phyloP scores from a whole-genome alignment of 2,888 invertebrate species.

The Perdita meconis region DNA sequence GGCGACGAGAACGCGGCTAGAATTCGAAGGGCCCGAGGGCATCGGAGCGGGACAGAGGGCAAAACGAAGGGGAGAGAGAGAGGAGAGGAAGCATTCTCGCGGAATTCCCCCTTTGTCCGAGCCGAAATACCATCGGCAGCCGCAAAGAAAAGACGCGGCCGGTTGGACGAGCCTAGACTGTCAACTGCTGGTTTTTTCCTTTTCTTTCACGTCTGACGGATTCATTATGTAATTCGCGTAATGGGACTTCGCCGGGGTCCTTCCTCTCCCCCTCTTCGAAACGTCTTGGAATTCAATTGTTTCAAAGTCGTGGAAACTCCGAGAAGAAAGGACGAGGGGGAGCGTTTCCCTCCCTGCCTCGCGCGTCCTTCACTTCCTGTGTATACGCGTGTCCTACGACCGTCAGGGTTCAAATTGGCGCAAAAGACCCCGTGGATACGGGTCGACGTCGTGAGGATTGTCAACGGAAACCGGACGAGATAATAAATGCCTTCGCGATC shows the following conservation, averaged over 20 bases:
- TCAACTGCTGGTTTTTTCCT: constrained; percentile 52
- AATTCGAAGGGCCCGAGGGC: constrained; percentile 57
- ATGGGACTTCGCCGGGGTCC: constrained; percentile 46
- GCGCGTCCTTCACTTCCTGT: constrained; percentile 27
- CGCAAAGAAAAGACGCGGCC: constrained; percentile 49
- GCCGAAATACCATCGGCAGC: constrained; percentile 65
- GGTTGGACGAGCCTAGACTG: constrained; percentile 58
- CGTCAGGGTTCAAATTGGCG: constrained; percentile 30
- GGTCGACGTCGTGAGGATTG: constrained; percentile 1
- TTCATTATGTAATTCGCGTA: constrained; percentile 72
- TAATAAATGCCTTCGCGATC: constrained; percentile 45
- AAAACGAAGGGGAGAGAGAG: neutral
- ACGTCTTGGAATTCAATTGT: constrained; percentile 69
- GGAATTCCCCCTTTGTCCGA: constrained; percentile 65
- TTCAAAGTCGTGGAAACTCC: constrained; percentile 54
- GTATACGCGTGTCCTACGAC: constrained; percentile 14
- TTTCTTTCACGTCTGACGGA: constrained; percentile 65
- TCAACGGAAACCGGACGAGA: constrained; percentile 39
- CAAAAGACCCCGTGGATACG: constrained; percentile 21
- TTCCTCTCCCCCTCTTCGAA: constrained; percentile 12
- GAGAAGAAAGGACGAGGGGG: neutral
- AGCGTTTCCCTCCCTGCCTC: neutral
- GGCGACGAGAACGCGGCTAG: constrained; percentile 58
- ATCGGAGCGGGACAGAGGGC: neutral
- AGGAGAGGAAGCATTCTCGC: constrained; percentile 25